These are phyloP conservation scores for Bombycilla garrulus DNA, from an alignment of 2,113 vertebrate genomes.

Conservation along the genomic window DNA sequence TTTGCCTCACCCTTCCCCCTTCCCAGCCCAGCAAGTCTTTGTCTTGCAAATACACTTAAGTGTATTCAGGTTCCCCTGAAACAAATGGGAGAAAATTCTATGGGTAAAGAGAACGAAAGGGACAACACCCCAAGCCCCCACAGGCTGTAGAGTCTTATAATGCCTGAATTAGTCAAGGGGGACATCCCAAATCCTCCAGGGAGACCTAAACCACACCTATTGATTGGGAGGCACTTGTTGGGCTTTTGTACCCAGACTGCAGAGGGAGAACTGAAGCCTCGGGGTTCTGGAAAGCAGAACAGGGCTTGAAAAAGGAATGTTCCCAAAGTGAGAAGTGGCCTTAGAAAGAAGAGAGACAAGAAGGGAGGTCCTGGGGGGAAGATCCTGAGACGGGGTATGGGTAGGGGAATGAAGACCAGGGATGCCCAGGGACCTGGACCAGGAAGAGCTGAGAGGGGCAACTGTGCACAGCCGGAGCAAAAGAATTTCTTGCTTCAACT, in stretches of 20 bases:
- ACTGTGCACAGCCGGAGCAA: background rate
- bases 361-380: background rate
- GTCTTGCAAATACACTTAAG: too few species aligned
- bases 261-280: background rate
- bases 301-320: background rate
- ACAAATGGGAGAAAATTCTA: too few species aligned
- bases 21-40: too few species aligned
- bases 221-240: background rate
- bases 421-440: background rate
- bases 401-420: too few species aligned
- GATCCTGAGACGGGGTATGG: background rate
- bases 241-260: background rate
- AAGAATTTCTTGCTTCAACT: background rate
- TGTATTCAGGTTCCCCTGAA: too few species aligned
- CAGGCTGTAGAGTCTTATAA: background rate
- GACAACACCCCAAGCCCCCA: too few species aligned
- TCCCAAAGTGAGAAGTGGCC: background rate
- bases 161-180: background rate
- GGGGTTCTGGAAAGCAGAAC: background rate
- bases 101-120: too few species aligned
- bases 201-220: background rate
- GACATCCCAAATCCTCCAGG: background rate
- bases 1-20: too few species aligned
- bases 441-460: background rate
- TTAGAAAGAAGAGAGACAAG: background rate